phyloP scores from a whole-genome alignment of 2,888 invertebrate species.

The Cheilosia grossa region DNA sequence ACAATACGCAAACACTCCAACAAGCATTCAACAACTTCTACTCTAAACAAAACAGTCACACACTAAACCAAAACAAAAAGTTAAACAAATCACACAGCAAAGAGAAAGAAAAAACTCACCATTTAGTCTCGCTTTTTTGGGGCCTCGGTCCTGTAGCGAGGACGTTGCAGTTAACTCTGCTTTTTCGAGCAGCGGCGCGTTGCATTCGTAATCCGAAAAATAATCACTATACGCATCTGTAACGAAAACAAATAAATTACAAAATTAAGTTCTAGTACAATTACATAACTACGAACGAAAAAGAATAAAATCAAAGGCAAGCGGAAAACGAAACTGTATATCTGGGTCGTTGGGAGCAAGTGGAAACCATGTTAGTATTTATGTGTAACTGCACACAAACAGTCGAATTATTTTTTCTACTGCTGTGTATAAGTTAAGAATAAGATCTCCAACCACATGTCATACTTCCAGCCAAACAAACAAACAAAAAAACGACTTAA shows the following conservation, averaged over 20 bases:
- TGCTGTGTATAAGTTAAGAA: slow-evolving; percentile 14
- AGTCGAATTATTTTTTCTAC: slow-evolving; percentile 45
- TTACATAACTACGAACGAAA: background rate
- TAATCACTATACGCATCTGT: slow-evolving; percentile 81
- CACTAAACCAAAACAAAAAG: slow-evolving; percentile 13
- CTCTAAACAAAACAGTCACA: slow-evolving; percentile 40
- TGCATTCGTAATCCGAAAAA: slow-evolving; percentile 89
- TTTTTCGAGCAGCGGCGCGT: slow-evolving; percentile 89
- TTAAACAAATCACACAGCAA: background rate
- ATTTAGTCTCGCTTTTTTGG: slow-evolving; percentile 93
- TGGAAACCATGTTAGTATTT: slow-evolving; percentile 69
- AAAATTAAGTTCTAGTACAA: background rate
- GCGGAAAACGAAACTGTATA: slow-evolving; percentile 24
- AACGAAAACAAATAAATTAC: slow-evolving; percentile 66
- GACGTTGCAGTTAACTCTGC: slow-evolving; percentile 92
- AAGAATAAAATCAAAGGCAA: slow-evolving; percentile 25
- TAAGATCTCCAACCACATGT: slow-evolving; percentile 20
- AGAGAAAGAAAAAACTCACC: slow-evolving; percentile 86
- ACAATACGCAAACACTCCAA: slow-evolving; percentile 40
- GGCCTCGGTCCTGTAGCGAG: slow-evolving; percentile 90
- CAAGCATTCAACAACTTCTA: slow-evolving; percentile 55
- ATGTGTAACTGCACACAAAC: slow-evolving; percentile 55
- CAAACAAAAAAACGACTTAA: slow-evolving; percentile 44
- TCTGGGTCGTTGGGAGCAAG: slow-evolving; percentile 69
- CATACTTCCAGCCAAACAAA: slow-evolving; percentile 21